Evolutionary conservation across 2,113 vertebrate species (phyloP).

Genomic region (Microcebus ravelobensis): DNA sequence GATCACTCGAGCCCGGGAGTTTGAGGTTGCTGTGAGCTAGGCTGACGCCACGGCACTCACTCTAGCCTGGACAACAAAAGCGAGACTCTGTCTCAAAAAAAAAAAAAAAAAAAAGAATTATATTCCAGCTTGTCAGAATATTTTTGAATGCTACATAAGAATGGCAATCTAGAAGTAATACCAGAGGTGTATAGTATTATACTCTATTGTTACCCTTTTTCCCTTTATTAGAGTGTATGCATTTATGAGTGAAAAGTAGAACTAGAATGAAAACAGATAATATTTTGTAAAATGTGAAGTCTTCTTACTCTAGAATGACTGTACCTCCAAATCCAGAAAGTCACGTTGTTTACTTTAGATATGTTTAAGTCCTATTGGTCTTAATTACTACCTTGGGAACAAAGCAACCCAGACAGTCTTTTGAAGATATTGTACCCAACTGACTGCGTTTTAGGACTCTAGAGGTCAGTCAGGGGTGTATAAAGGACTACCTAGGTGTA

Average conservation of each 20-base stretch:
- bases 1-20: too few relatives aligned
- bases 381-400: not conserved
- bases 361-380: not conserved
- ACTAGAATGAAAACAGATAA: not conserved
- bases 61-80: too few relatives aligned
- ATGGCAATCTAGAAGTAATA: slow-evolving; percentile 38
- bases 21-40: too few relatives aligned
- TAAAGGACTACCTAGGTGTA: not conserved
- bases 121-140: not conserved
- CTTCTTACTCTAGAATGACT: not conserved
- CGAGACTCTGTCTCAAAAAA: too few relatives aligned
- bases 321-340: not conserved
- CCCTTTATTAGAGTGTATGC: not conserved
- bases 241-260: slow-evolving; percentile 44
- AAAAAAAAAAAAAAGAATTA: too few relatives aligned
- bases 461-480: not conserved
- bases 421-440: not conserved
- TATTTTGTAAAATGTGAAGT: slow-evolving; percentile 24
- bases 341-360: slow-evolving; percentile 37
- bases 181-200: not conserved
- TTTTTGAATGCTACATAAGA: slow-evolving; percentile 20
- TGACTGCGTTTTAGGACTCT: not conserved
- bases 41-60: too few relatives aligned
- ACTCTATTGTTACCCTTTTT: not conserved
- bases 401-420: slow-evolving; percentile 20